Conservation (phyloP, 2,797 vertebrate genomes). For the Chelidonichthys spinosus region DNA sequence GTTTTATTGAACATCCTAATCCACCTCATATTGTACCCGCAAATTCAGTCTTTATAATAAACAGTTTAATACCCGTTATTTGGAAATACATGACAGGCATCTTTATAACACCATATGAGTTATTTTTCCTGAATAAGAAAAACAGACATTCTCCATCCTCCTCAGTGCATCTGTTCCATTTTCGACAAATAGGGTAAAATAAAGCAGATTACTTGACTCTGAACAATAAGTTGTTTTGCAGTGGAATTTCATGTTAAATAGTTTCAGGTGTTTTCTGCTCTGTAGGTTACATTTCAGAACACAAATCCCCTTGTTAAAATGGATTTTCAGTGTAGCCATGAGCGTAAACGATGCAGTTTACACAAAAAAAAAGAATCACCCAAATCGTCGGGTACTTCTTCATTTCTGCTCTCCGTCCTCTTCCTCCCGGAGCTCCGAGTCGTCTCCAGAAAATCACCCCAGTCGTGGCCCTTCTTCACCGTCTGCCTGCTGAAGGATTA, state of each 20-base stretch:
- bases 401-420: not conserved
- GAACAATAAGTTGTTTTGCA: not conserved
- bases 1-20: conserved; percentile 37
- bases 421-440: not conserved
- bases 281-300: not conserved
- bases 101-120: not conserved
- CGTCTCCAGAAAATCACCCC: not conserved
- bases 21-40: not conserved
- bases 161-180: too few relatives aligned
- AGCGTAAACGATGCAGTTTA: conserved; percentile 10
- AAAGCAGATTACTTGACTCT: not conserved
- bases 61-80: not conserved
- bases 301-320: conserved; percentile 10
- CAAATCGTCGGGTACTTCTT: not conserved
- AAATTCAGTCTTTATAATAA: conserved; percentile 5
- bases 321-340: not conserved
- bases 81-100: not conserved
- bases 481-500: conserved; percentile 37
- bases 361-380: not conserved
- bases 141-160: too few relatives aligned
- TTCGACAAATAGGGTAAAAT: conserved; percentile 1
- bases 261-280: conserved; percentile 8
- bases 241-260: not conserved
- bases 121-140: not conserved
- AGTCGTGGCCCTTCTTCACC: conserved; percentile 10